Evolutionary conservation across 2,113 vertebrate genomes (phyloP).

Genomic region (Pluvialis apricaria): DNA sequence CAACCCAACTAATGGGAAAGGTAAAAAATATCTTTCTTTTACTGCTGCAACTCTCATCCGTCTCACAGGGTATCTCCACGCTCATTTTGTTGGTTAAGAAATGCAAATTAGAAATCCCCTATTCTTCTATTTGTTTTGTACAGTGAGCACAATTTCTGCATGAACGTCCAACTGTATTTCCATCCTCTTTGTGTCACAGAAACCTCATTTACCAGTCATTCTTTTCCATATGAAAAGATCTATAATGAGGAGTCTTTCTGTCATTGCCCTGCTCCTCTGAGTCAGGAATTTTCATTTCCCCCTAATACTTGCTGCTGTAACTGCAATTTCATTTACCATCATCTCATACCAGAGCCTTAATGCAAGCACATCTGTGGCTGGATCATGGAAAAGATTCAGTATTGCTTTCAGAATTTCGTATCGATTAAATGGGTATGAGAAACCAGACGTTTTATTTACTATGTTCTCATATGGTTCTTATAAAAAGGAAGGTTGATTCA

Average conservation of each 20-base stretch:
- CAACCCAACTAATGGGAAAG: background rate
- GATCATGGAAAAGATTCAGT: background rate
- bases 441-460: conserved; percentile 16
- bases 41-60: background rate
- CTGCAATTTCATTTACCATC: conserved; percentile 58
- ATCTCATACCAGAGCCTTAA: conserved; percentile 43
- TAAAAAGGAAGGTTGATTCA: background rate
- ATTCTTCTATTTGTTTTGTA: conserved; percentile 51
- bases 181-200: conserved; percentile 63
- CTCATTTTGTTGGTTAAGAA: conserved; percentile 13
- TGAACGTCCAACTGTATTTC: conserved; percentile 61
- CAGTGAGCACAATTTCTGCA: conserved; percentile 61
- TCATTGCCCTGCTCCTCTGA: conserved; percentile 63
- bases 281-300: conserved; percentile 64
- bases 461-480: background rate
- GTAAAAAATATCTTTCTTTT: background rate
- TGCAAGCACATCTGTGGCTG: conserved; percentile 56
- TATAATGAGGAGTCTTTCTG: conserved; percentile 67
- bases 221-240: conserved; percentile 66
- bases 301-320: conserved; percentile 58
- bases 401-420: background rate
- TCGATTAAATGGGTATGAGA: background rate
- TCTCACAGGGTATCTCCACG: background rate
- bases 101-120: conserved; percentile 35
- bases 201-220: conserved; percentile 68